Evolutionary conservation across 2,888 invertebrate species (phyloP), one percentile per base, ranked within the genome.

Genomic region (Pheosia gnoma): DNA sequence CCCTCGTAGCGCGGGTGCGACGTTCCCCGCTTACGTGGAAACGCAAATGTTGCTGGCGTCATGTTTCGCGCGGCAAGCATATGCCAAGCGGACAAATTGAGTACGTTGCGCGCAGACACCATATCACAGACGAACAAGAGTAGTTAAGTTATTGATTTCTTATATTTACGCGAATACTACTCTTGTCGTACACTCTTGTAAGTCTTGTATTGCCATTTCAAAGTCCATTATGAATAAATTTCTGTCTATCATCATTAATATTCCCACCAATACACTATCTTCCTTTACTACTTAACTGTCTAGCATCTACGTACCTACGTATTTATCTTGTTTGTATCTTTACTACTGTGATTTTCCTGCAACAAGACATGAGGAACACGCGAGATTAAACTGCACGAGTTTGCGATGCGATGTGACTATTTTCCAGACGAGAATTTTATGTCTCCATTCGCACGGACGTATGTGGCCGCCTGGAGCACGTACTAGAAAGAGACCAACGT

Each of bases 31-130:
- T 82, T 79, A 79, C 78, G 79, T 73, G 70, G 72, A 79, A 80
- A 82, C 80, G 82, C 81, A 86, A 85, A 87, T 83, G 87, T 86
- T 80, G 83, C 80, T 70, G 58, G 80, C 79, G 81, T 83, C 83
- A 84, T 83, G 86, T 82, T 82, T 79, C 81, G 84, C 84, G 79
- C 79, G 76, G 72, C 78, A 74, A 74, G 72, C 77, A 77, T 74
- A 81, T 78, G 81, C 84, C 83, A 79, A 77, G 79, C 74, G 71
- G 81, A 80, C 83, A 85, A 87, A 87, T 87, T 87, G 86, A 85
- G 84, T 83, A 71, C 75, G 79, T 74, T 73, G 71, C 59, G 72
- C 63, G 72, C 61, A 58, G 58, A 47, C 36, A 59, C 56, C 47
- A 59, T 38, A 56, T 25, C 53, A 59, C 56, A 70, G 63, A 58